Evolutionary conservation across 2,797 vertebrate species (phyloP), one percentile per base, ranked within the genome.

Genomic region (Melopsittacus undulatus): DNA sequence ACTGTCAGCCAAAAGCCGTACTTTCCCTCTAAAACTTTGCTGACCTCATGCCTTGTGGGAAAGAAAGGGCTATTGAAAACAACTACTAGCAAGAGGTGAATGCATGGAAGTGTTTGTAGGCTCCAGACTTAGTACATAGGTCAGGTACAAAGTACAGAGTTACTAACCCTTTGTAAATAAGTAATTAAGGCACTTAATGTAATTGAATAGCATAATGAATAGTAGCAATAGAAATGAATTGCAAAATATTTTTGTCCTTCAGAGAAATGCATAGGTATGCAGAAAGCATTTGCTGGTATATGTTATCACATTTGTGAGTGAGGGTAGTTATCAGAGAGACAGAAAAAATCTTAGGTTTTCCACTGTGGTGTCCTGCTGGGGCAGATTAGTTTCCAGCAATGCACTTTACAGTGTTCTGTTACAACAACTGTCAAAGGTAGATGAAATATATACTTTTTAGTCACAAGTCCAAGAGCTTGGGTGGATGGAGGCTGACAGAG

Each of bases 191-290:
- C 92, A 93, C 73, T 91, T 92, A 75, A n/a, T 40, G 56, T 93
- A 97, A 97, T 89, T 96, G 94, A 96, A 89, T 93, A 96, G 63
- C 87, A 74, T 91, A 95, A 96, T 96, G 95, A 97, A 97, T 96
- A 95, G 87, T n/a, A 82, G 67, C 56, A 84, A 52, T 69, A 89
- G 66, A 87, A 94, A 88, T 54, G 54, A 91, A 95, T 81, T 92
- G 80, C 21, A 59, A 87, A 90, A 80, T 48, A 46, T 90, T 91
- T 77, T 66, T 89, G 59, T 64, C 78, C 70, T 84, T 88, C 45
- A 87, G 29, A 83, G 69, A 93, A 94, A 82, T 89, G 92, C 93
- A 89, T 88, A 96, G 83, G 63, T 59, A 26, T 0, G 36, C 87
- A 90, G 73, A 97, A 95, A 46, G 9, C 56, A 52, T 81, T 88